Percentiles rank a stretch among this genome's conserved stretches.
phyloP scores from a whole-genome alignment of 2,113 vertebrate species.

The Gasterosteus aculeatus region DNA sequence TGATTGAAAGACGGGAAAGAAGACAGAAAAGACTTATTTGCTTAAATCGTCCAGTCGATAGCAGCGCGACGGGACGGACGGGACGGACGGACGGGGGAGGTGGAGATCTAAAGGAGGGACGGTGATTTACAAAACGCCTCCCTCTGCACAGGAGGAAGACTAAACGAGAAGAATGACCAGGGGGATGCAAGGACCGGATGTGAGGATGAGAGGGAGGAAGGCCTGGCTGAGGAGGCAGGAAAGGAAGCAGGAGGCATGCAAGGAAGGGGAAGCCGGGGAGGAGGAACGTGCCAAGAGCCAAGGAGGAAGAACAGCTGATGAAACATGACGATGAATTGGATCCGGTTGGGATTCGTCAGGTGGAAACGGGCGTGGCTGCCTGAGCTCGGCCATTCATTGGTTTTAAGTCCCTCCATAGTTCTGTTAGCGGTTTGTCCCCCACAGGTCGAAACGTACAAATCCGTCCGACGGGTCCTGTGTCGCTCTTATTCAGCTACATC shows the following conservation, averaged over 20 bases:
- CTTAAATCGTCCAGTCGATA: slow-evolving; percentile 25
- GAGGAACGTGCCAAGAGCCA: not conserved
- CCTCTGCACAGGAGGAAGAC: not conserved
- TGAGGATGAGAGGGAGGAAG: not conserved
- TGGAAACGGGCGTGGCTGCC: not conserved
- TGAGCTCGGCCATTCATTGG: no score
- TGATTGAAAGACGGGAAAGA: not conserved
- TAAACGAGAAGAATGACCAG: not conserved
- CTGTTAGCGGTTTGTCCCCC: no score
- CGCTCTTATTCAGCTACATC: no score
- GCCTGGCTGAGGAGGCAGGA: not conserved
- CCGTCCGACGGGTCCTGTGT: no score
- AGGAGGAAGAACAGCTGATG: not conserved
- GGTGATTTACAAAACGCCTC: not conserved
- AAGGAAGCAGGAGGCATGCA: not conserved
- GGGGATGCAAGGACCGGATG: not conserved
- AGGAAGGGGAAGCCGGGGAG: not conserved
- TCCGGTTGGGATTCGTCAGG: not conserved
- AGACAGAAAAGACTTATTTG: slow-evolving; percentile 10
- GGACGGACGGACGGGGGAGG: not conserved
- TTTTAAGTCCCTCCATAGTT: no score
- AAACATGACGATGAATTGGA: not conserved
- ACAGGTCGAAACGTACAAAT: no score
- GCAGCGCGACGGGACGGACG: not conserved
- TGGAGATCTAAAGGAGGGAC: not conserved